These are phyloP conservation scores for Drosophila atripex DNA, from an alignment of 2,888 invertebrate species.

Conservation along the genomic window DNA sequence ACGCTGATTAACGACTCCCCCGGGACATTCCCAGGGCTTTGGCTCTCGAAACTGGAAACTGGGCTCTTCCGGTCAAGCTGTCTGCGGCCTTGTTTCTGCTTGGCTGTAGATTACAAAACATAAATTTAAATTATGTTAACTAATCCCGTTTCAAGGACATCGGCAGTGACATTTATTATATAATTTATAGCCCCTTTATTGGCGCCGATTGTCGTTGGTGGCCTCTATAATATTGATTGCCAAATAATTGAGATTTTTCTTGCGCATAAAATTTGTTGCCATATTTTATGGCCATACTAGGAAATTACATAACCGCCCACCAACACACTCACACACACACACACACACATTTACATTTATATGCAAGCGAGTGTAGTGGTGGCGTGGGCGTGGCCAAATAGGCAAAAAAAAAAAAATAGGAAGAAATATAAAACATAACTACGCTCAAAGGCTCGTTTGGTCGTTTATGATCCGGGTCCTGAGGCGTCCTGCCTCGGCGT, in stretches of 20 bases:
- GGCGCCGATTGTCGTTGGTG: constrained; percentile 35
- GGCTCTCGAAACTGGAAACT: constrained; percentile 3
- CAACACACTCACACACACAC: constrained; percentile 18
- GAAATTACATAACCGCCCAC: constrained; percentile 38
- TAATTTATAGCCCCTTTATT: constrained; percentile 73
- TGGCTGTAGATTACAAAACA: constrained; percentile 59
- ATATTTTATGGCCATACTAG: constrained; percentile 56
- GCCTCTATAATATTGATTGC: constrained; percentile 71
- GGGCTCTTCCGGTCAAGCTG: constrained; percentile 41
- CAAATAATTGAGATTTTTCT: constrained; percentile 70
- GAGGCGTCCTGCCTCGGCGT: constrained; percentile 42
- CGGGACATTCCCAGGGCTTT: constrained; percentile 35
- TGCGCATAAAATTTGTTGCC: constrained; percentile 58
- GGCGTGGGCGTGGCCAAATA: constrained; percentile 26
- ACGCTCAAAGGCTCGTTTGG: constrained; percentile 64
- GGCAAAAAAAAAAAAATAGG: constrained; percentile 11
- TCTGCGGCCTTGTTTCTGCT: constrained; percentile 15
- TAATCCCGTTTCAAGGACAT: constrained; percentile 64
- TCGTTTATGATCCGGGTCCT: constrained; percentile 63
- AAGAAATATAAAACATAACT: constrained; percentile 42
- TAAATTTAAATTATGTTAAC: constrained; percentile 79
- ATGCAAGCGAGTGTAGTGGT: constrained; percentile 1
- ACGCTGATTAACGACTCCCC: constrained; percentile 79
- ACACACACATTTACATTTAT: constrained; percentile 6
- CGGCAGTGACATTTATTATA: constrained; percentile 67